Evolutionary conservation across 2,888 invertebrate genomes (phyloP).

Genomic region (Perdita meconis): DNA sequence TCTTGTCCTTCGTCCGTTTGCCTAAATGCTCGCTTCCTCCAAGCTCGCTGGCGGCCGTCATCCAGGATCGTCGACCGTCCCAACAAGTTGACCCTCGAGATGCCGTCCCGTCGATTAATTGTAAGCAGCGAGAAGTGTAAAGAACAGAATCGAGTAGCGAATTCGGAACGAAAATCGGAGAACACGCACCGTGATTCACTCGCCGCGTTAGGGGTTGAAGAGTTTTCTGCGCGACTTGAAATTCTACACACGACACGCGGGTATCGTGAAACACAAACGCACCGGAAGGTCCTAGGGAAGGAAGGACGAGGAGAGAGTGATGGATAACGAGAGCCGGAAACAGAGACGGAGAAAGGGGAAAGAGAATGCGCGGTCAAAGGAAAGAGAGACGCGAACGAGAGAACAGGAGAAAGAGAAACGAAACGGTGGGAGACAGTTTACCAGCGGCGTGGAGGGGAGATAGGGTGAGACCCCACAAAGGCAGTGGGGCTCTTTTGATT

Average conservation of each 20-base stretch:
- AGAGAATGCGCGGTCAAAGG: slow-evolving; percentile 21
- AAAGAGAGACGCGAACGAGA: slow-evolving; percentile 23
- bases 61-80: too few species aligned
- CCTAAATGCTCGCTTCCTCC: too few species aligned
- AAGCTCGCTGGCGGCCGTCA: too few species aligned
- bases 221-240: background rate
- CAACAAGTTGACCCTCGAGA: too few species aligned
- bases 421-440: slow-evolving; percentile 58
- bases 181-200: background rate
- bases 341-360: slow-evolving; percentile 44
- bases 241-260: background rate
- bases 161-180: background rate
- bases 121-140: too few species aligned
- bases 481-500: slow-evolving; percentile 84
- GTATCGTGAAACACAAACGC: slow-evolving; percentile 18
- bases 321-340: slow-evolving; percentile 35
- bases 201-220: background rate
- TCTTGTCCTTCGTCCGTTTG: too few species aligned
- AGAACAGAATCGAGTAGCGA: background rate
- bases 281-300: slow-evolving; percentile 5
- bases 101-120: too few species aligned
- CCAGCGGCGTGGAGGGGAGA: slow-evolving; percentile 27
- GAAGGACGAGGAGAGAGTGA: slow-evolving; percentile 25
- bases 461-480: slow-evolving; percentile 82
- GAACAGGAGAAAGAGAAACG: slow-evolving; percentile 41